A percentile compares a stretch with the other conserved stretches of the same genome.
Evolutionary conservation across 2,797 vertebrate genomes (phyloP).

Genomic region (Podargus strigoides): DNA sequence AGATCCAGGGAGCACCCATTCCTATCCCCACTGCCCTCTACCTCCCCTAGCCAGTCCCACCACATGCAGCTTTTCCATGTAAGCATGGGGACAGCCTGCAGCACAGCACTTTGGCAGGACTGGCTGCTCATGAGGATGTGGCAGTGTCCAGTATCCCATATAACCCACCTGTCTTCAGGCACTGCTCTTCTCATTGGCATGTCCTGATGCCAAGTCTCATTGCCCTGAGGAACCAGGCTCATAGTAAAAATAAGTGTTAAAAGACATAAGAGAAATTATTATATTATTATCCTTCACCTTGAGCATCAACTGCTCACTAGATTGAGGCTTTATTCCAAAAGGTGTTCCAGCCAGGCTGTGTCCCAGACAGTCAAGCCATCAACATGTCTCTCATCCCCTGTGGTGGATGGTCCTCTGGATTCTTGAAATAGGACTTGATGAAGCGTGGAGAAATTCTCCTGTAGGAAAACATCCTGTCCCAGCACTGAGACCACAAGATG

Average conservation of each 20-base stretch:
- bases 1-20: background rate
- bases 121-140: fast-evolving
- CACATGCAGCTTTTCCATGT: background rate
- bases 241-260: background rate
- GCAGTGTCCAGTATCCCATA: too few species aligned
- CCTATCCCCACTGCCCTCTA: fast-evolving
- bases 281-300: background rate
- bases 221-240: background rate
- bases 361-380: background rate
- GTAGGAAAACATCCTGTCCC: background rate
- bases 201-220: background rate
- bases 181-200: background rate
- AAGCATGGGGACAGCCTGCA: background rate
- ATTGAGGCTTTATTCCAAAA: background rate
- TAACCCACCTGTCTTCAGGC: background rate
- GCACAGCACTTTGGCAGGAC: background rate
- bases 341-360: background rate
- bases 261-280: background rate
- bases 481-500: background rate
- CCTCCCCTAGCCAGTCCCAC: background rate
- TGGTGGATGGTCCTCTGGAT: background rate
- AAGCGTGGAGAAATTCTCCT: background rate
- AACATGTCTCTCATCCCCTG: background rate
- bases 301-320: background rate
- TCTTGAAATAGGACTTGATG: background rate